These are phyloP conservation scores for Austrolebias charrua DNA, from an alignment of 2,797 vertebrate genomes.

Conservation along the genomic window DNA sequence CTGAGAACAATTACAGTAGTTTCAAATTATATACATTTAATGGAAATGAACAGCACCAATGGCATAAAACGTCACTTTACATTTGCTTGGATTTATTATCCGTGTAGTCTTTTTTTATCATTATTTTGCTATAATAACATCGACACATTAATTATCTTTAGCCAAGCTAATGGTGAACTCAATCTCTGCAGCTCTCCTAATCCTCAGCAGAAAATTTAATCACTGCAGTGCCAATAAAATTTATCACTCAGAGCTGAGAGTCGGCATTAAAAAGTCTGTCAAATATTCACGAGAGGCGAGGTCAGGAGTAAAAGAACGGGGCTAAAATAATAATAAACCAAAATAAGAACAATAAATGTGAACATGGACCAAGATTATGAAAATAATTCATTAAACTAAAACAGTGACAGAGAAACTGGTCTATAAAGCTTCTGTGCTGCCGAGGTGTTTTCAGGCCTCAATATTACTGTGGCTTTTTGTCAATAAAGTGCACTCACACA, in stretches of 20 bases:
- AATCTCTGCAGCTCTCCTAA: constrained; percentile 2
- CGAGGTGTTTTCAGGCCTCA: constrained; percentile 18
- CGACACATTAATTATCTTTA: neutral
- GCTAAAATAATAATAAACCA: neutral
- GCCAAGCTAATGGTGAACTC: neutral
- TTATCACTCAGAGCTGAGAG: constrained; percentile 8
- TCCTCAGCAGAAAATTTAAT: constrained; percentile 2
- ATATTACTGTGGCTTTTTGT: constrained; percentile 54
- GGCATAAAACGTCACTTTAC: too few species aligned
- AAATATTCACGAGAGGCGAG: constrained; percentile 31
- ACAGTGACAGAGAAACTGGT: neutral
- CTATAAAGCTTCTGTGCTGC: constrained; percentile 9
- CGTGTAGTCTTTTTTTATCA: neutral
- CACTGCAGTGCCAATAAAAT: constrained; percentile 11
- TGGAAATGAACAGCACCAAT: too few species aligned
- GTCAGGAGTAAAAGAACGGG: neutral
- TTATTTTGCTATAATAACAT: neutral
- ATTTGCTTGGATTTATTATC: too few species aligned
- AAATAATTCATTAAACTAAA: constrained; percentile 6
- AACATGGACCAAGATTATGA: constrained; percentile 14
- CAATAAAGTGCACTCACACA: constrained; percentile 37
- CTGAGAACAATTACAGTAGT: too few species aligned
- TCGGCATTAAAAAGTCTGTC: constrained; percentile 1
- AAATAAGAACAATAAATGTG: constrained; percentile 2
- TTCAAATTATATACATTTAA: too few species aligned